phyloP scores from a whole-genome alignment of 2,113 vertebrate species.

The Lynx canadensis region DNA sequence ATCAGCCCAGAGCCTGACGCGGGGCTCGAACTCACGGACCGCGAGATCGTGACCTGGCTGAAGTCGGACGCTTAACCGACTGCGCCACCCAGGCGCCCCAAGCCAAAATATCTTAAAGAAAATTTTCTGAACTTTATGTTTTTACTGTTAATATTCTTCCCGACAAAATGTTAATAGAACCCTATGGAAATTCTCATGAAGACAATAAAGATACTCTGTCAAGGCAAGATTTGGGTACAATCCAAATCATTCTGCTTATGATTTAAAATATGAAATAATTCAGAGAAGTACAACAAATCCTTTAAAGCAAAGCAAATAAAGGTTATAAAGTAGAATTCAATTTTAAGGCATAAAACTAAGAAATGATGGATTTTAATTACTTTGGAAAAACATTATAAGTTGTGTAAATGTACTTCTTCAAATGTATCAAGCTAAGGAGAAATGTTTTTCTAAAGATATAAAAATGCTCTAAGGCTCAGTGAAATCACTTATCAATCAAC shows the following conservation, averaged over 20 bases:
- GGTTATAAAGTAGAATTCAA: neutral
- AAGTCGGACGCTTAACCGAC: too few species aligned
- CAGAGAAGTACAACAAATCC: neutral
- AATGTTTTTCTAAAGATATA: neutral
- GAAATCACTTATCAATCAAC: neutral
- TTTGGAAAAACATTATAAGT: neutral
- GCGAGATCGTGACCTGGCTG: too few species aligned
- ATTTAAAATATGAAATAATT: neutral
- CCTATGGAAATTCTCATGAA: neutral
- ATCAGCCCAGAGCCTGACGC: too few species aligned
- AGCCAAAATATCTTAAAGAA: neutral
- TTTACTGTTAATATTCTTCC: neutral
- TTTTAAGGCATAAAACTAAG: neutral
- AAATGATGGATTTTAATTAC: neutral
- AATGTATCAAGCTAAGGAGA: neutral
- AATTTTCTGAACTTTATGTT: neutral
- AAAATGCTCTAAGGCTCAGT: neutral
- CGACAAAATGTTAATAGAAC: neutral
- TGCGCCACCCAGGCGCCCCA: too few species aligned
- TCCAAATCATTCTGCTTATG: neutral
- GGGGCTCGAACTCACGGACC: too few species aligned
- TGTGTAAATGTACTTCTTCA: neutral
- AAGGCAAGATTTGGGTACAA: neutral
- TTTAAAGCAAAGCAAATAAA: neutral
- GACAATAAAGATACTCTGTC: neutral